These are phyloP conservation scores for Psococerastis gibbosa DNA, from an alignment of 2,888 invertebrate genomes.

Conservation along the genomic window DNA sequence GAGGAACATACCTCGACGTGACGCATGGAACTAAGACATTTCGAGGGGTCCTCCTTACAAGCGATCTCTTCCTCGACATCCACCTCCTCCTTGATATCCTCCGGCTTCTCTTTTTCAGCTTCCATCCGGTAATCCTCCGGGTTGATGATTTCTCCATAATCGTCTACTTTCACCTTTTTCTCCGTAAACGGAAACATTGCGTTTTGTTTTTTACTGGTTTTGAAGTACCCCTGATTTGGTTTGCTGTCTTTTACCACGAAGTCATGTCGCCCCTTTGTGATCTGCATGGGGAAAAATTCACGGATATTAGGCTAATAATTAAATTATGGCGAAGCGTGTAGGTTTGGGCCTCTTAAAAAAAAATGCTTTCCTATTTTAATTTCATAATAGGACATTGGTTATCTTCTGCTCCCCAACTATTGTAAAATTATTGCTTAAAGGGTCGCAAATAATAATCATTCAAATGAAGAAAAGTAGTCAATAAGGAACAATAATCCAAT, in stretches of 20 bases:
- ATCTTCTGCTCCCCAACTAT: no score
- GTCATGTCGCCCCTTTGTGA: constrained; percentile 67
- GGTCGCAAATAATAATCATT: no score
- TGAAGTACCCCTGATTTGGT: constrained; percentile 60
- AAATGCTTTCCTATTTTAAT: no score
- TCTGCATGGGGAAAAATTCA: no score
- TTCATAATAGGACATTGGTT: no score
- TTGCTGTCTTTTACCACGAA: constrained; percentile 61
- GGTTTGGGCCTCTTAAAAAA: no score
- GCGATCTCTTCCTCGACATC: constrained; percentile 42
- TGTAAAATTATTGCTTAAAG: no score
- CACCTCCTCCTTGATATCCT: constrained; percentile 48
- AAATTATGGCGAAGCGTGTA: no score
- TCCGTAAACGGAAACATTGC: constrained; percentile 94
- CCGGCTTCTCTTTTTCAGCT: constrained; percentile 44
- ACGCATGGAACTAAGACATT: constrained; percentile 58
- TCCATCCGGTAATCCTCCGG: constrained; percentile 79
- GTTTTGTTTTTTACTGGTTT: constrained; percentile 75
- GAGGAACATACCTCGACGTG: no score
- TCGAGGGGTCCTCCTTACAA: constrained; percentile 64
- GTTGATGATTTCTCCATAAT: constrained; percentile 90
- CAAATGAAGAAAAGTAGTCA: no score
- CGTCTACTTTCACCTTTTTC: constrained; percentile 78
- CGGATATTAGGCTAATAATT: no score
- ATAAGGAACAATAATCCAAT: no score